These are phyloP conservation scores for Mellivora capensis DNA, from an alignment of 2,113 vertebrate genomes.

Conservation along the genomic window DNA sequence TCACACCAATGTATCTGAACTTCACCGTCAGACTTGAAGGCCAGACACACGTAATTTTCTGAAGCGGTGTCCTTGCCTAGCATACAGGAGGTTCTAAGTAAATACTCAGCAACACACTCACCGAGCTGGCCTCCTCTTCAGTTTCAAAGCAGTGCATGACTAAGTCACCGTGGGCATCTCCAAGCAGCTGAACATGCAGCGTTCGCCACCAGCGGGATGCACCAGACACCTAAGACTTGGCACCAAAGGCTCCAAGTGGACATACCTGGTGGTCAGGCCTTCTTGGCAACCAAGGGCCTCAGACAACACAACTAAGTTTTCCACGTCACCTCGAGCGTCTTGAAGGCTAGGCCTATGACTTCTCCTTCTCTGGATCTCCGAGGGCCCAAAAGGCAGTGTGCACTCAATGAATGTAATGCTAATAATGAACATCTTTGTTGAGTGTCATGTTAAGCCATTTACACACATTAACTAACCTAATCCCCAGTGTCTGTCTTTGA, in stretches of 20 bases:
- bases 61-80: background rate
- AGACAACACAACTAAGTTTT: background rate
- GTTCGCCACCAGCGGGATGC: background rate
- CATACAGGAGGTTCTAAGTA: background rate
- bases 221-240: background rate
- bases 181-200: background rate
- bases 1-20: background rate
- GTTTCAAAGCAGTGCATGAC: background rate
- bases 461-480: background rate
- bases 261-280: background rate
- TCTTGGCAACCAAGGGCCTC: background rate
- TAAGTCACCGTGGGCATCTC: background rate
- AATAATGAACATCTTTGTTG: background rate
- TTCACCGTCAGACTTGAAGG: background rate
- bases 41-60: background rate
- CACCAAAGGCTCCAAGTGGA: rapidly evolving
- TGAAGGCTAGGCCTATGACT: background rate
- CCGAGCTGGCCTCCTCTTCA: background rate
- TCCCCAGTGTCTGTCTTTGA: background rate
- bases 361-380: background rate
- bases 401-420: background rate
- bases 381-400: background rate
- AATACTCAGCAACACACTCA: background rate
- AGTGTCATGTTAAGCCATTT: rapidly evolving
- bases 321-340: background rate